Conservation (phyloP, 2,113 vertebrate genomes). For the Elachura formosa region DNA sequence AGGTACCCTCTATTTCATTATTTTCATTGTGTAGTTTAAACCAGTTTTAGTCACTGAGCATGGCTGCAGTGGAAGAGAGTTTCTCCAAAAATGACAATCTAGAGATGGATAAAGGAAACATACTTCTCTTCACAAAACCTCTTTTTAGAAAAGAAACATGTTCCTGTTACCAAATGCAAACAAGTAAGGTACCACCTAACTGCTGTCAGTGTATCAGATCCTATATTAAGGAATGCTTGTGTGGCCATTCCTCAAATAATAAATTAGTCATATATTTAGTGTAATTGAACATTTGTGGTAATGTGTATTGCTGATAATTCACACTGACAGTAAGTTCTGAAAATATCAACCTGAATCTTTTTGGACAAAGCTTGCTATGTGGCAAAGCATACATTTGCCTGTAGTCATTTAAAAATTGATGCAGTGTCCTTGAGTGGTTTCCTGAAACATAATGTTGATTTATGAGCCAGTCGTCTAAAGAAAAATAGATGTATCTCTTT, state of each 20-base stretch:
- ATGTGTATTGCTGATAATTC: neutral
- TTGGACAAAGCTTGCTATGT: conserved; percentile 11
- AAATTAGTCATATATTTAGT: neutral
- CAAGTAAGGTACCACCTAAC: neutral
- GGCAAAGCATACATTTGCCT: conserved; percentile 24
- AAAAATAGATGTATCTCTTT: neutral
- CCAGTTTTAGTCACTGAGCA: neutral
- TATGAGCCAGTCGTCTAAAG: neutral
- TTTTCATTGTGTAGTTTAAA: neutral
- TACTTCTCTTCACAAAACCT: neutral
- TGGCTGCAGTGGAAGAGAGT: neutral
- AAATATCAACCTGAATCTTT: conserved; percentile 10
- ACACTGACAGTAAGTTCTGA: neutral
- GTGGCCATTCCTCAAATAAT: conserved; percentile 4
- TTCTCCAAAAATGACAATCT: too few relatives aligned
- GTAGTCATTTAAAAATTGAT: conserved; percentile 15
- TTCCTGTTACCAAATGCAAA: neutral
- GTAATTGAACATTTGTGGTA: neutral
- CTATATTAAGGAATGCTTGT: neutral
- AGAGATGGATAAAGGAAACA: neutral
- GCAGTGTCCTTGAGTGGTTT: neutral
- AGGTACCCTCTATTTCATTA: neutral
- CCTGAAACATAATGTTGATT: neutral
- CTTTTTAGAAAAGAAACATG: neutral
- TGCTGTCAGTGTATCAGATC: conserved; percentile 37